These are phyloP conservation scores for Mesorhabditis spiculigera DNA, from an alignment of 2,888 invertebrate genomes.

Conservation along the genomic window DNA sequence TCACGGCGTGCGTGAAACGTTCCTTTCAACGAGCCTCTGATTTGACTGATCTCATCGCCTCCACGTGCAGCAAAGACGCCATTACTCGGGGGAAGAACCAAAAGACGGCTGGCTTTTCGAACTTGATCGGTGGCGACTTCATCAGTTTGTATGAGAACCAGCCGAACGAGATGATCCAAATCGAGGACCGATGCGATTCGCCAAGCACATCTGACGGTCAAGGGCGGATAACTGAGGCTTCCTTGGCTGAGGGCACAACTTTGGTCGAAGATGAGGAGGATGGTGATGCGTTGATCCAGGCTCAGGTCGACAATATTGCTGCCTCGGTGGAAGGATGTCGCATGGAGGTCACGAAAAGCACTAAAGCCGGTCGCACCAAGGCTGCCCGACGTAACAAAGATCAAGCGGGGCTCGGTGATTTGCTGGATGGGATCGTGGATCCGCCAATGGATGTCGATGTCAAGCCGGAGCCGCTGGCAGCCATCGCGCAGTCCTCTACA, in stretches of 20 bases:
- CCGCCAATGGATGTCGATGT: neutral
- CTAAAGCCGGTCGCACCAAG: neutral
- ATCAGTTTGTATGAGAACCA: neutral
- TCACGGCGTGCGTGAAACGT: constrained; percentile 31
- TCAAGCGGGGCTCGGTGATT: neutral
- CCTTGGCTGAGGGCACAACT: neutral
- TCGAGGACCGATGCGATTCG: neutral
- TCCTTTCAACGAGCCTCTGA: constrained; percentile 36
- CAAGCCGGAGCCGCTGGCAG: neutral
- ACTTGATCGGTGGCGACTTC: neutral
- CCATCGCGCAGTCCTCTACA: neutral
- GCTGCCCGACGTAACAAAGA: neutral
- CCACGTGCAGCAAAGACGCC: constrained; percentile 13
- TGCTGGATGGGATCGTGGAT: neutral
- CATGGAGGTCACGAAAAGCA: neutral
- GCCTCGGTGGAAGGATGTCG: neutral
- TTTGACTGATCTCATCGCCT: constrained; percentile 29
- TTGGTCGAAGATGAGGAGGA: neutral
- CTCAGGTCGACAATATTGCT: neutral
- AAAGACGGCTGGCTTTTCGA: neutral
- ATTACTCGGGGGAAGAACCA: neutral
- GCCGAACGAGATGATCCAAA: neutral
- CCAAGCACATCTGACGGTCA: no score
- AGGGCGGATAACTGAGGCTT: neutral
- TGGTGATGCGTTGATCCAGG: neutral